phyloP scores from a whole-genome alignment of 2,113 vertebrate species.

The Amia ocellicauda region DNA sequence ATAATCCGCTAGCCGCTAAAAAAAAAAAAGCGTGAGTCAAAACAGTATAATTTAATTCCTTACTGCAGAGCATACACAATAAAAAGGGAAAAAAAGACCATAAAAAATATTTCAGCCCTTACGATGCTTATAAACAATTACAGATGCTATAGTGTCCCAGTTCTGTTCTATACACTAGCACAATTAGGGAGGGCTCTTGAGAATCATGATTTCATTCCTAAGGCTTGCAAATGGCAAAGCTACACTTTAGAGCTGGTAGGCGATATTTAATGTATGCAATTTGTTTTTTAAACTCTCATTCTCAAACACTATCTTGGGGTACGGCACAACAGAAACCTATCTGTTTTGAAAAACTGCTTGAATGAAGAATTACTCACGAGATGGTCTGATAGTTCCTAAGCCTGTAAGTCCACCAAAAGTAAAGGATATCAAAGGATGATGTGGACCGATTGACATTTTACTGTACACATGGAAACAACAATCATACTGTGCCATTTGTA shows the following conservation, averaged over 20 bases:
- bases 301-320: neutral
- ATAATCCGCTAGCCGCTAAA: neutral
- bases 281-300: neutral
- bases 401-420: no score
- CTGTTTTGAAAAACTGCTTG: no score
- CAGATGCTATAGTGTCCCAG: neutral
- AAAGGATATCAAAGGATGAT: no score
- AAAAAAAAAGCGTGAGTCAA: slow-evolving; percentile 15
- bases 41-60: slow-evolving; percentile 14
- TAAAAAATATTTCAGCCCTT: neutral
- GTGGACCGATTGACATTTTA: no score
- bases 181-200: neutral
- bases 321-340: neutral
- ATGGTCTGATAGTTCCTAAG: no score
- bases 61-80: neutral
- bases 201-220: neutral
- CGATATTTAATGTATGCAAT: neutral
- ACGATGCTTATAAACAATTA: neutral
- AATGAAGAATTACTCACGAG: no score
- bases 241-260: neutral
- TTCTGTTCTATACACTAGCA: neutral
- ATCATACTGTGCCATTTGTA: no score
- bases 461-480: no score
- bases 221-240: neutral
- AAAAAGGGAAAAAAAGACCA: neutral